Conservation (phyloP, 1,140 invertebrate genomes). For the Anoplolepis gracilipes region DNA sequence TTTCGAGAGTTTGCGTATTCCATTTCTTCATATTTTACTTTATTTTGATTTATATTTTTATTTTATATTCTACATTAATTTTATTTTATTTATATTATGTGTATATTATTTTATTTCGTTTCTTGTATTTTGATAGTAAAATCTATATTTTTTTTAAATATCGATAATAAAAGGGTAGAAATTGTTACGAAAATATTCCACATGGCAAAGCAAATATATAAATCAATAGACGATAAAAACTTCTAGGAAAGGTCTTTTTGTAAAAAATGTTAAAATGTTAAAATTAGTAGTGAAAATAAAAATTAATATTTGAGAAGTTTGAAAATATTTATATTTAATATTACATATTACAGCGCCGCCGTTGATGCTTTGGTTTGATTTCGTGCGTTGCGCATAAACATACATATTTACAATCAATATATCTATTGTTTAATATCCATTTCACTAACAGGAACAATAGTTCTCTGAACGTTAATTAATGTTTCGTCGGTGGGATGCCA, state of each 20-base stretch:
- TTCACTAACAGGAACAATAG: conserved; percentile 15
- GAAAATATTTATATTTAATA: not conserved
- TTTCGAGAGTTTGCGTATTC: not conserved
- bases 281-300: not conserved
- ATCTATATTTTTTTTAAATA: conserved; percentile 2
- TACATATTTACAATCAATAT: conserved; percentile 29
- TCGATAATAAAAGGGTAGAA: not conserved
- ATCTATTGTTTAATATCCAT: conserved; percentile 5
- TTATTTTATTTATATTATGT: not conserved
- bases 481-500: not conserved
- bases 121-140: conserved; percentile 4
- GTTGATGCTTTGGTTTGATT: not conserved
- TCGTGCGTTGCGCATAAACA: not conserved
- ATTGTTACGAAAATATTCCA: not conserved
- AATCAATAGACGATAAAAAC: not conserved
- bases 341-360: not conserved
- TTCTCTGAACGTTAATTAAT: conserved; percentile 48
- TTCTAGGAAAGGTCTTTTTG: not conserved
- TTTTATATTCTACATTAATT: not conserved
- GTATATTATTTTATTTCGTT: conserved; percentile 29
- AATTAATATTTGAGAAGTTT: not conserved
- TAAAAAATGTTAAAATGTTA: not conserved
- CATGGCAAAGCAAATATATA: not conserved
- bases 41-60: not conserved
- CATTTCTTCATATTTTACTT: not conserved